phyloP scores from a whole-genome alignment of 1,140 invertebrate genomes.

The Cyclargus thomasi region DNA sequence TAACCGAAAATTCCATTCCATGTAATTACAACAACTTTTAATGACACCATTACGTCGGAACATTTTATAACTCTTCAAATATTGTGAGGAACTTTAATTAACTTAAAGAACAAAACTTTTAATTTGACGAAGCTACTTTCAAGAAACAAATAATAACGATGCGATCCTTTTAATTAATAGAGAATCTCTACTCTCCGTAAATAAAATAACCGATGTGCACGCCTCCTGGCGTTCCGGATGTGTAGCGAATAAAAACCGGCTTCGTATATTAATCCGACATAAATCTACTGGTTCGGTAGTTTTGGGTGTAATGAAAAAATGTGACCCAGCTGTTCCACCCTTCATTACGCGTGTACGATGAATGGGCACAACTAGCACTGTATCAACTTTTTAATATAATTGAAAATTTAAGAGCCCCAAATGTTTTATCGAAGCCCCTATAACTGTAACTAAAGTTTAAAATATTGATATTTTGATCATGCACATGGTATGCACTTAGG shows the following conservation, averaged over 20 bases:
- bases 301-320: slow-evolving; percentile 70
- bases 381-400: slow-evolving; percentile 71
- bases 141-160: slow-evolving; percentile 12
- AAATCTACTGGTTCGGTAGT: slow-evolving; percentile 63
- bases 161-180: slow-evolving; percentile 19
- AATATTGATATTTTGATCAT: slow-evolving; percentile 24
- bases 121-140: slow-evolving; percentile 3
- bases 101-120: slow-evolving; percentile 5
- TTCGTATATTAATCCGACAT: slow-evolving; percentile 67
- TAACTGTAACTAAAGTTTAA: slow-evolving; percentile 32
- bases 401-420: slow-evolving; percentile 62
- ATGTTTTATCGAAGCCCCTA: slow-evolving; percentile 59
- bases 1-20: background rate
- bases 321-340: slow-evolving; percentile 70
- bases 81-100: background rate
- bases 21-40: slow-evolving; percentile 10
- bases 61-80: slow-evolving; percentile 10
- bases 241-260: slow-evolving; percentile 57
- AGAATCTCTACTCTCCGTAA: slow-evolving; percentile 26
- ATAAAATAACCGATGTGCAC: slow-evolving; percentile 51
- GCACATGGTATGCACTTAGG: slow-evolving; percentile 16
- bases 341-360: slow-evolving; percentile 56
- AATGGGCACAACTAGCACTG: slow-evolving; percentile 52
- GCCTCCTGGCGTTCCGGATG: slow-evolving; percentile 58
- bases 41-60: slow-evolving; percentile 4